Conservation (phyloP, 2,113 vertebrate species). For the Tamias sibiricus region DNA sequence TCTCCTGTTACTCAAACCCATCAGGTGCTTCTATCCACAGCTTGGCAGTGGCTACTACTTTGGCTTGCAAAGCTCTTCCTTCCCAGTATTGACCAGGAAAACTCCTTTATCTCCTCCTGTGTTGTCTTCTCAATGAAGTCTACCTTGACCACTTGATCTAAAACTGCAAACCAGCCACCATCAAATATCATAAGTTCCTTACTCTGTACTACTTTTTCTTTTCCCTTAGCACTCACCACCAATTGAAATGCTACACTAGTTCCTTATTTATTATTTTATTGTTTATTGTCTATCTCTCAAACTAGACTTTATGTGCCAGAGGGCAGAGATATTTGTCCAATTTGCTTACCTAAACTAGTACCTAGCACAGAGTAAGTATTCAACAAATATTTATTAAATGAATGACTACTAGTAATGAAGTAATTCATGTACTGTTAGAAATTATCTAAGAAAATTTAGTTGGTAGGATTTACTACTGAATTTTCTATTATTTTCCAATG, state of each 20-base stretch:
- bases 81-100: neutral
- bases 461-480: neutral
- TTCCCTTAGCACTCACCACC: neutral
- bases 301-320: neutral
- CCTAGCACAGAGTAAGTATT: neutral
- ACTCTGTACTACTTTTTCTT: neutral
- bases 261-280: neutral
- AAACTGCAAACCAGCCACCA: neutral
- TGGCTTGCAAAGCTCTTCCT: neutral
- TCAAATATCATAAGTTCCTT: neutral
- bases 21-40: neutral
- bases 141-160: neutral
- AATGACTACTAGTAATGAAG: neutral
- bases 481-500: slow-evolving; percentile 39
- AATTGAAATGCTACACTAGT: neutral
- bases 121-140: neutral
- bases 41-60: neutral
- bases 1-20: neutral
- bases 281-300: neutral
- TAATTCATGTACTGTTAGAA: neutral
- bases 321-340: neutral
- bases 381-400: neutral
- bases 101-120: too few species aligned
- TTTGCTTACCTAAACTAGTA: neutral
- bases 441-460: slow-evolving; percentile 7